Base-by-base conservation (phyloP, 2,888 invertebrate species). In the Cerastoderma edule region DNA sequence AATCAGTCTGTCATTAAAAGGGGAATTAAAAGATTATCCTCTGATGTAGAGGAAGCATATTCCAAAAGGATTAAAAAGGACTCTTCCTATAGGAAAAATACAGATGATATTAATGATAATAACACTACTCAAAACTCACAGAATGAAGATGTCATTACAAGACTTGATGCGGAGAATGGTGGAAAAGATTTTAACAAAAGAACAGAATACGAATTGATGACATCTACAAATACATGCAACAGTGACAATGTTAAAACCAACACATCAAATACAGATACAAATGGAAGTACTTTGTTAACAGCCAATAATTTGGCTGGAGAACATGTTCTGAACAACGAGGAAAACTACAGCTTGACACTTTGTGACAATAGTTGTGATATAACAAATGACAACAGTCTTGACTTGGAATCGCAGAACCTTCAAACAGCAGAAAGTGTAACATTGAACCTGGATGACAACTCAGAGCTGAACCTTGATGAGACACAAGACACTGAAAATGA, bases 131-230 rank as follows among this genome's bases (percentile, higher is more conserved):
- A 2, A 27, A 19, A 8, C 16, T 24, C 28, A 54, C 24, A 27
- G 50, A 5, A 6, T 50, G 50, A 50, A 50, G n/a, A 22, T 5
- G 50, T 50, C 6, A n/a, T n/a, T 50, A 50, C 5, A 50, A 5
- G n/a, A 50, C 50, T n/a, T 39, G 16, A 16, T 8, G 10, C 8
- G 39, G 50, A 50, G 5, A 5, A n/a, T 22, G 16, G 16, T 22
- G 16, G 50, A 50, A 50, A 50, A 50, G 22, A 50, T 50, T 50
- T 10, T 50, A 22, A 27, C 10, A 50, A 50, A 50, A 50, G 50
- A 10, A 50, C 2, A 50, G 27, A 50, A 50, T 22, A 22, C 19
- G 56, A 56, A 2, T 32, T 56, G 28, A 6, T n/a, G 22, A 2
- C 4, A 8, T 5, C 0, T 35, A 39, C 22, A 10, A 22, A 19